Base-by-base conservation (phyloP, 2,888 invertebrate genomes). In the Drosophila tanythrix region DNA sequence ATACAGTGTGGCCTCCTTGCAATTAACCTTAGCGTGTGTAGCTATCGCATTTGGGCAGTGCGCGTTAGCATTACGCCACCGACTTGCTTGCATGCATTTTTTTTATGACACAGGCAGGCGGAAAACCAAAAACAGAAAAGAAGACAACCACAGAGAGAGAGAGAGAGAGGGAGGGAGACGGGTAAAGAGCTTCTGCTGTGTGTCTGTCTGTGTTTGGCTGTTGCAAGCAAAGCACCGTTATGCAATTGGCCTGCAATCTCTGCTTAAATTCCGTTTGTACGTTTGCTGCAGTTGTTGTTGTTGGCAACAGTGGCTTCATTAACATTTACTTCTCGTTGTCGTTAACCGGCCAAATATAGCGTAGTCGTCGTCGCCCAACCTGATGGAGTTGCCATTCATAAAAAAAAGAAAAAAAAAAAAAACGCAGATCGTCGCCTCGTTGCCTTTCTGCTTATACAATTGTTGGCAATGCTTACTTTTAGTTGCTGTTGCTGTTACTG, bases 241-340 rank as follows among this genome's bases (percentile, higher is more conserved):
- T 85, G 90, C 85, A 85, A 76, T 88, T 88, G 90, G 80, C 73
- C 75, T 73, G 90, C 80, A 89, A 82, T 88, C 85, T 82, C 51
- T 72, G 76, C 50, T 60, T 65, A 55, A 70, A 80, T 80, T 76
- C 81, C 76, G 59, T 53, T 70, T 72, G 72, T 31, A 57, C 38
- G 55, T 72, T 71, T 62, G 57, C 15, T 60, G 18, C 31, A 43
- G 85, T 71, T 64, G 82, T 82, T 80, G 89, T 82, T 80, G 89
- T 83, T 65, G 60, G 90, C 90, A 88, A 88, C 76, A 79, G 88
- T 70, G 76, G 63, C 35, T 63, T 57, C 52, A 51, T 53, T 40
- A 35, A 35, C 50, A 35, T 27, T 79, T 79, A 82, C 82, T 70
- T 64, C 75, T 79, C 67, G 82, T 82, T 56, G 58, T 60, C 51